These are phyloP conservation scores for Fregetta grallaria DNA, from an alignment of 2,113 vertebrate genomes.

Conservation along the genomic window DNA sequence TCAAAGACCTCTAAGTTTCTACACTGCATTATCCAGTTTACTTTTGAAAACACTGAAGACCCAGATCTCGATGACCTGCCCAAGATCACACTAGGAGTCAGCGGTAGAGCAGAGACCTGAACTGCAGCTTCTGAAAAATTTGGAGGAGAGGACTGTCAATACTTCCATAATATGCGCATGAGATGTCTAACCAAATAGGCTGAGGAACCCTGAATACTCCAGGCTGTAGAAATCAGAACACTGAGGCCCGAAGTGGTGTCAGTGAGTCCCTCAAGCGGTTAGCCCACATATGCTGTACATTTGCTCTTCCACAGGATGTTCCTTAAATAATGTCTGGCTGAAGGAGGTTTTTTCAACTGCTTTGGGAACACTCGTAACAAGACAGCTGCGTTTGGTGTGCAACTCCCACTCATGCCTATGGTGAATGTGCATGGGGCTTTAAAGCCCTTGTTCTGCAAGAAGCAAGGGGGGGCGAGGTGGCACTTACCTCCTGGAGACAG, in stretches of 20 bases:
- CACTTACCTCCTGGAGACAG: neutral
- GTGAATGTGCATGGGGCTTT: neutral
- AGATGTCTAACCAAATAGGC: neutral
- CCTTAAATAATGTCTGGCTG: neutral
- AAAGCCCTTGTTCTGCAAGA: neutral
- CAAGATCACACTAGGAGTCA: neutral
- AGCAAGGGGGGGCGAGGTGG: neutral
- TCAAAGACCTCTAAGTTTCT: neutral
- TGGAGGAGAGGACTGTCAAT: neutral
- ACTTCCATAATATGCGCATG: neutral
- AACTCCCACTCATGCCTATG: neutral
- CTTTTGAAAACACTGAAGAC: neutral
- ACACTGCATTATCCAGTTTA: neutral
- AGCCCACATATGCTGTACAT: neutral
- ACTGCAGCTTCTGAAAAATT: neutral
- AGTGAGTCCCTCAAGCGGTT: neutral
- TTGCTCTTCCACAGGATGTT: neutral
- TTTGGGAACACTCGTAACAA: neutral
- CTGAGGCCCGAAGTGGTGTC: neutral
- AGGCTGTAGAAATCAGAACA: neutral
- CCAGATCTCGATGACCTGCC: neutral
- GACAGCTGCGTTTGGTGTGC: fast-evolving
- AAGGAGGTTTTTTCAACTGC: neutral
- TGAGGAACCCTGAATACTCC: neutral
- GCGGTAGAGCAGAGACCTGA: neutral